These are phyloP conservation scores for honey bee (Apis mellifera) DNA, from an alignment of 1,140 invertebrate genomes.

Conservation along the genomic window DNA sequence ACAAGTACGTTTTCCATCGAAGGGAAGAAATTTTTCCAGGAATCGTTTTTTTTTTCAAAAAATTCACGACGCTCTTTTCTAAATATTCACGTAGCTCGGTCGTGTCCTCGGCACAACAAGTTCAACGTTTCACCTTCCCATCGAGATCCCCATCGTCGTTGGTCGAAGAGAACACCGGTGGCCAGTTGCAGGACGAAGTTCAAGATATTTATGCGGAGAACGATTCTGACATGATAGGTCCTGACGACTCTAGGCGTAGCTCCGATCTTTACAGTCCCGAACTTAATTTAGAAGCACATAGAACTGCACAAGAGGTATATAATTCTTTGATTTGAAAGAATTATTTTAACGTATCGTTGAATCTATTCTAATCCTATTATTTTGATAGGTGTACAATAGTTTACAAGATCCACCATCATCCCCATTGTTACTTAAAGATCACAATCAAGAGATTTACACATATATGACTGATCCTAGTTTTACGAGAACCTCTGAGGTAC, in stretches of 20 bases:
- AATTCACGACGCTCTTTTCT: not conserved
- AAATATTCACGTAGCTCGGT: constrained; percentile 68
- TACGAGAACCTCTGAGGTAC: constrained; percentile 79
- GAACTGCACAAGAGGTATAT: constrained; percentile 76
- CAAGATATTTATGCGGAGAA: constrained; percentile 68
- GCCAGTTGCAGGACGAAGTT: constrained; percentile 63
- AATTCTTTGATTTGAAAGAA: not conserved
- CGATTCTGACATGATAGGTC: constrained; percentile 63
- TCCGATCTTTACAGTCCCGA: constrained; percentile 79
- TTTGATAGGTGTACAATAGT: constrained; percentile 77
- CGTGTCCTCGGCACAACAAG: constrained; percentile 73
- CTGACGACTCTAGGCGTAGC: constrained; percentile 63
- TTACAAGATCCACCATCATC: constrained; percentile 78
- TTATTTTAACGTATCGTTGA: not conserved
- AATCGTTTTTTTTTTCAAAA: no score
- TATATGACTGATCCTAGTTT: constrained; percentile 77
- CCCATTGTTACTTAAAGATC: constrained; percentile 73
- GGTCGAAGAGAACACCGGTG: constrained; percentile 52
- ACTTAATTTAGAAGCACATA: constrained; percentile 78
- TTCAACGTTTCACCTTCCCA: constrained; percentile 69
- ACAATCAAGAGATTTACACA: constrained; percentile 73
- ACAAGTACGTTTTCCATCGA: constrained; percentile 69
- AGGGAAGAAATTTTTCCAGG: not conserved
- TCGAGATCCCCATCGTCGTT: constrained; percentile 51
- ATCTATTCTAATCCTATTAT: not conserved